phyloP scores from a whole-genome alignment of 2,113 vertebrate genomes.

The Dicentrarchus labrax region DNA sequence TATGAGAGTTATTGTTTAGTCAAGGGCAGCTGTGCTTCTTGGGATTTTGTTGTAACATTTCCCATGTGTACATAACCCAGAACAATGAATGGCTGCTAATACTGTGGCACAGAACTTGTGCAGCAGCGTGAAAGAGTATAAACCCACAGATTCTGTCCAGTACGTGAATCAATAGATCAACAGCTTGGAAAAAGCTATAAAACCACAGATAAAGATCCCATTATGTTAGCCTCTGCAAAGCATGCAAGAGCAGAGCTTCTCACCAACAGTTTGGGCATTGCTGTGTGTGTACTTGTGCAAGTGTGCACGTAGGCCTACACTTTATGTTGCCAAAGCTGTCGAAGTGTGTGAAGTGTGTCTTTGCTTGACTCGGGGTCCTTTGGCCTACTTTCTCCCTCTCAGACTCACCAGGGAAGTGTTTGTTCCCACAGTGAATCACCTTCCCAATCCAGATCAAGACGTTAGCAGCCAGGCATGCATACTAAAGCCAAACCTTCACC shows the following conservation, averaged over 20 bases:
- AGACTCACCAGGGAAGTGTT: conserved; percentile 29
- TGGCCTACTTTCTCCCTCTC: conserved; percentile 49
- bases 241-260: conserved; percentile 8
- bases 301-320: neutral
- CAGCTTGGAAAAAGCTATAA: neutral
- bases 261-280: neutral
- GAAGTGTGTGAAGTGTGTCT: conserved; percentile 34
- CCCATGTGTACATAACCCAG: conserved; percentile 34
- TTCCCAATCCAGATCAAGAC: conserved; percentile 60
- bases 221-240: neutral
- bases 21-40: conserved; percentile 32
- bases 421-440: conserved; percentile 41
- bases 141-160: neutral
- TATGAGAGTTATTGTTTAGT: conserved; percentile 20
- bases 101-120: neutral
- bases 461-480: conserved; percentile 39
- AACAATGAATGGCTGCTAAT: conserved; percentile 19
- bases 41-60: conserved; percentile 37
- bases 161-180: neutral
- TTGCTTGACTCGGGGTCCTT: conserved; percentile 32
- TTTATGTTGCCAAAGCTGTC: conserved; percentile 31
- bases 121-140: conserved; percentile 1
- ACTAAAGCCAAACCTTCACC: neutral
- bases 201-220: conserved; percentile 3
- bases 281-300: neutral